These are phyloP conservation scores for Spheniscus humboldti DNA, from an alignment of 2,797 vertebrate species.

Conservation along the genomic window DNA sequence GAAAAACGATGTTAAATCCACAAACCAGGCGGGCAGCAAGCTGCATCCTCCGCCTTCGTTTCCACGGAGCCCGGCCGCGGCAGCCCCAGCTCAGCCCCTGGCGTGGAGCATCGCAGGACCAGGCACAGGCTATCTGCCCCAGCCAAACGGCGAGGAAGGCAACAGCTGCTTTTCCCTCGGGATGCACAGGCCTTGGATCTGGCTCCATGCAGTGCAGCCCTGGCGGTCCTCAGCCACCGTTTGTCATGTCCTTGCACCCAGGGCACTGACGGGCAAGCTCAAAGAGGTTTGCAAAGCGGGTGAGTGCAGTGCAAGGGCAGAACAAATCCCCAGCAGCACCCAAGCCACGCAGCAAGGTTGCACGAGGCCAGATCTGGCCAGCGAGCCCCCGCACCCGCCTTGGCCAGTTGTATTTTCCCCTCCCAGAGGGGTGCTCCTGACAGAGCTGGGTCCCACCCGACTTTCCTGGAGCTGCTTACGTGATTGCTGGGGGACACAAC, in stretches of 20 bases:
- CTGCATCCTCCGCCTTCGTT: background rate
- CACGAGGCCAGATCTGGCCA: too few relatives aligned
- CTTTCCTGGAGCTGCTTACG: too few relatives aligned
- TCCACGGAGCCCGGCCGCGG: background rate
- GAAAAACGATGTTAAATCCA: background rate
- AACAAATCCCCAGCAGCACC: background rate
- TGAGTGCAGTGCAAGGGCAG: background rate
- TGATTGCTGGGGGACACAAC: too few relatives aligned
- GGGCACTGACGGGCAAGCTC: too few relatives aligned
- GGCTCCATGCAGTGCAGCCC: background rate
- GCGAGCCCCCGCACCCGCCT: background rate
- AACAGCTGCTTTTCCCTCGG: background rate
- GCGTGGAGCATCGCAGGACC: background rate
- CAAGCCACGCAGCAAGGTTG: background rate
- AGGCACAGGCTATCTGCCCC: background rate
- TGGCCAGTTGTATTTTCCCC: background rate
- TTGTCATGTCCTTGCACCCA: background rate
- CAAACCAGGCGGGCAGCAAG: background rate
- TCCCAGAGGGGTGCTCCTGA: background rate
- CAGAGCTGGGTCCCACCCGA: accelerated
- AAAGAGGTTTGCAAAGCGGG: too few relatives aligned
- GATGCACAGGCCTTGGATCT: background rate
- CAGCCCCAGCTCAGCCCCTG: background rate
- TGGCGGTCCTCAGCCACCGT: background rate
- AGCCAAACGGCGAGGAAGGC: background rate